Base-by-base conservation (phyloP, 2,888 invertebrate species). In the Imbricaverruca yamaguchii region DNA sequence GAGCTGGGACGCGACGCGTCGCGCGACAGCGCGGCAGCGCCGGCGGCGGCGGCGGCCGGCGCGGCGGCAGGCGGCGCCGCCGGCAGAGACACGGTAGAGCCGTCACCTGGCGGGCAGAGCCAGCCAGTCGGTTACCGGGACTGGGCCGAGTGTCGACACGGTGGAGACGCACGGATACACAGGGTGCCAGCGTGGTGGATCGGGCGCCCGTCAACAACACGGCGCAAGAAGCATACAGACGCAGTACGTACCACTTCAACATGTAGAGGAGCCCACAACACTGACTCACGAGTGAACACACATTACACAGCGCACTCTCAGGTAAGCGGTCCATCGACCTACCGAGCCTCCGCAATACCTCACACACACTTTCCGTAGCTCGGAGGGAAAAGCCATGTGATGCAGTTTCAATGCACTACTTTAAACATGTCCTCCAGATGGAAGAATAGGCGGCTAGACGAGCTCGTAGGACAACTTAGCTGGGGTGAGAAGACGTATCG, bases 1-100 rank as follows among this genome's bases (percentile, higher is more conserved):
- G 74, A 83, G 81, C 82, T 83, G 25, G 83, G 83, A 77, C 83
- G 83, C 23, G 83, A 83, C 23, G 80, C 81, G 39, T 39, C 55
- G n/a, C 77, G 59, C 56, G 53, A 55, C 67, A 78, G 79, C 15
- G 69, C 77, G 6, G 25, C 67, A 13, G 80, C 67, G 13, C 59
- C 81, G 23, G 57, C 77, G n/a, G 69, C 63, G 21, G 78, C n/a
- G 21, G 77, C 59, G 55, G 81, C 11, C 39, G 69, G 13, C 55
- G 80, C 15, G 9, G 69, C 56, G n/a, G 67, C 81, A 15, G 77
- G 69, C 63, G 81, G 23, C 59, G 69, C 10, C n/a, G 67, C 81
- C 53, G 74, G 74, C 53, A 63, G 69, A 0, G 81, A 77, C 53
- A 55, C 23, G 39, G 39, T 53, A 39, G 59, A 21, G 57, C 59